These are phyloP conservation scores for Mechanitis messenoides DNA, from an alignment of 2,888 invertebrate genomes.

Conservation along the genomic window DNA sequence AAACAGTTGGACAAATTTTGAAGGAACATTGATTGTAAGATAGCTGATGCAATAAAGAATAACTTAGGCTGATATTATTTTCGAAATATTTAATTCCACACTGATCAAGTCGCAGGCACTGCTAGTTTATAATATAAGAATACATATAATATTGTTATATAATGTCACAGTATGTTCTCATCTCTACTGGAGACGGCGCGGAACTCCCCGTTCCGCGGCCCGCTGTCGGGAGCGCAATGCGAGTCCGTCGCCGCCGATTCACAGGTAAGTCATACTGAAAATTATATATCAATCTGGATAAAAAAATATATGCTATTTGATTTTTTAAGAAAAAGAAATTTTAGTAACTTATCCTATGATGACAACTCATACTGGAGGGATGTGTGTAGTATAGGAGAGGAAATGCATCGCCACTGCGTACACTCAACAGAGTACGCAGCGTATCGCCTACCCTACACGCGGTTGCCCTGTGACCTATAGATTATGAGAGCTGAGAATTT, in stretches of 20 bases:
- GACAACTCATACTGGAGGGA: constrained; percentile 57
- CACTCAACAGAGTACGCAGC: constrained; percentile 38
- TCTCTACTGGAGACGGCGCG: constrained; percentile 78
- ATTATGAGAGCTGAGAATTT: constrained; percentile 68
- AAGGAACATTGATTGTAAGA: no score
- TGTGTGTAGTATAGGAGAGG: constrained; percentile 29
- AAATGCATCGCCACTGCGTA: constrained; percentile 29
- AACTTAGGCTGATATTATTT: no score
- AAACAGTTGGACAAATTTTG: no score
- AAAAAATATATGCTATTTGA: no score
- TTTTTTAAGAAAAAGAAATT: neutral
- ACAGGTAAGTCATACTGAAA: constrained; percentile 17
- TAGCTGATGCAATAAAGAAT: no score
- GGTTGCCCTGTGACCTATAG: constrained; percentile 55
- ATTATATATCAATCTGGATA: no score
- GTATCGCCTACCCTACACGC: constrained; percentile 33
- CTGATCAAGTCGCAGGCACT: no score
- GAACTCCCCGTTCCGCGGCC: constrained; percentile 79
- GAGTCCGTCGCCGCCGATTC: constrained; percentile 52
- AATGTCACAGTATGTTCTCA: constrained; percentile 67
- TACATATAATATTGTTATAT: constrained; percentile 33
- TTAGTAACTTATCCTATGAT: constrained; percentile 49
- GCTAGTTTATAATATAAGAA: no score
- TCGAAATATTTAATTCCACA: no score
- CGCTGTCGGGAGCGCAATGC: constrained; percentile 77